Evolutionary conservation across 2,888 invertebrate genomes (phyloP), one percentile per base, ranked within the genome.

Genomic region (Spodoptera littoralis): DNA sequence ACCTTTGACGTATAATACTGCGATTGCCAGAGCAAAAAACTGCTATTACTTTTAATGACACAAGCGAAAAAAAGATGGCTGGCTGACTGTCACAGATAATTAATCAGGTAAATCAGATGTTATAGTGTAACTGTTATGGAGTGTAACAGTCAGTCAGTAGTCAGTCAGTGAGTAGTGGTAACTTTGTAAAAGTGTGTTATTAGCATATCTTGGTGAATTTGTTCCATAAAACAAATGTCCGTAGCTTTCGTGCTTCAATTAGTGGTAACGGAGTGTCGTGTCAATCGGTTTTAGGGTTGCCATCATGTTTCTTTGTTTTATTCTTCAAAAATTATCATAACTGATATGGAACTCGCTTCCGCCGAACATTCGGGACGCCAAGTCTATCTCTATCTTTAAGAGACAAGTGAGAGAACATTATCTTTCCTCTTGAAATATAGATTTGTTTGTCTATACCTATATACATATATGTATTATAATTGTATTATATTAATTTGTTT

Each of bases 161-260:
- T 30, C 30, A 4, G 11, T 55, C 54, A 42, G 60, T 72, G 66
- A 66, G 30, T 3, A 11, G 67, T 27, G 6, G 53, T 53, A 52
- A 30, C 8, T 44, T 36, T 43, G 22, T 30, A 8, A 47, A 46
- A 54, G 51, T 48, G n/a, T 52, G 58, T 43, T 68, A 69, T 69
- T 72, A 72, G 12, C 64, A 69, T 71, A 52, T 43, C 51, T 46
- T 27, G 24, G 51, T 42, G 4, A 41, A 41, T 49, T 13, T 70
- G 76, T 57, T 66, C 83, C 57, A 83, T 72, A 81, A 81, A 85
- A 70, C 80, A 68, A 80, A 81, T 66, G 79, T 84, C 87, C 90
- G 90, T 90, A 80, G 82, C 89, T 67, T 67, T 86, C 79, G 79
- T 81, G 73, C 73, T 70, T 81, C 86, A 89, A 90, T 89, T 90